Evolutionary conservation across 2,113 vertebrate species (phyloP).

Genomic region (Aepyceros melampus): DNA sequence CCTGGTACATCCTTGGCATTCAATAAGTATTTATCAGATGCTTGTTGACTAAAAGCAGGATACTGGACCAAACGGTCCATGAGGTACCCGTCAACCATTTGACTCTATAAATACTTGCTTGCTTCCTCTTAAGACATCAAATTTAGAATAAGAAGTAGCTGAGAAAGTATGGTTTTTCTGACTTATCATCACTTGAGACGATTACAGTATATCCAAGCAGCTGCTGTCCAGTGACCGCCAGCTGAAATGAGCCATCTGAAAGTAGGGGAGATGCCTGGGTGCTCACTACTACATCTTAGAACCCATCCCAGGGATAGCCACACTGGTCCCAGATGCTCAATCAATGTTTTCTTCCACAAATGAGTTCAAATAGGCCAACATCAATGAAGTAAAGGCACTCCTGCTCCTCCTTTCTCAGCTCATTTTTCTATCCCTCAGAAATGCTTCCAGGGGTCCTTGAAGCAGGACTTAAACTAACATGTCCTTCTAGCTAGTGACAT

Average conservation of each 20-base stretch:
- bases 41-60: background rate
- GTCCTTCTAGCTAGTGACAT: background rate
- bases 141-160: background rate
- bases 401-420: background rate
- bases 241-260: background rate
- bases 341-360: background rate
- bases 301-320: background rate
- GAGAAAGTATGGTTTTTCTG: background rate
- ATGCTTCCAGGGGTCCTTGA: background rate
- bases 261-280: rapidly evolving
- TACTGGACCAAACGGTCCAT: background rate
- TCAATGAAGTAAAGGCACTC: background rate
- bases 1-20: background rate
- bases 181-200: background rate
- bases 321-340: background rate
- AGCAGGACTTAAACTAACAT: background rate
- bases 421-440: background rate
- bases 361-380: background rate
- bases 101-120: background rate
- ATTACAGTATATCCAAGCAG: background rate
- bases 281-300: background rate
- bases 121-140: background rate
- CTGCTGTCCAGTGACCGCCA: background rate
- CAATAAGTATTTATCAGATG: background rate
- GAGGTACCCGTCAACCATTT: background rate